phyloP scores from a whole-genome alignment of 1,140 invertebrate genomes.

The Holcopasites calliopsidis region DNA sequence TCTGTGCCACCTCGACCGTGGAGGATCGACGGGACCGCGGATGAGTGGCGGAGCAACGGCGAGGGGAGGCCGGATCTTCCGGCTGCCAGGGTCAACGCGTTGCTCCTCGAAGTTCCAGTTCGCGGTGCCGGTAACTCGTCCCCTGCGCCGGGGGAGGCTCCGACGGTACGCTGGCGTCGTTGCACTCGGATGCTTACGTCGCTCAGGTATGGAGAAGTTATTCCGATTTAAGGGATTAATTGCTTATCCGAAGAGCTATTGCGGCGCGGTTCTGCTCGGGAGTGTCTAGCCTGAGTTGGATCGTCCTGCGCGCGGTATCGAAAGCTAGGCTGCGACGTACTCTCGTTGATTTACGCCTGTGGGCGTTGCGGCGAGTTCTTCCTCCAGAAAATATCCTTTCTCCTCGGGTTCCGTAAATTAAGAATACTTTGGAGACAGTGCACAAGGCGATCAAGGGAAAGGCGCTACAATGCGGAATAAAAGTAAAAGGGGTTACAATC shows the following conservation, averaged over 20 bases:
- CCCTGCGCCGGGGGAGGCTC: background rate
- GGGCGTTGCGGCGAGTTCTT: too few species aligned
- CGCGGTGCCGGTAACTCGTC: constrained; percentile 20
- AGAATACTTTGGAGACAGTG: too few species aligned
- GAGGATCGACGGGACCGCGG: too few species aligned
- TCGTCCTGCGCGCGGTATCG: background rate
- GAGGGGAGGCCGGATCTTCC: background rate
- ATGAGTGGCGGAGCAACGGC: background rate
- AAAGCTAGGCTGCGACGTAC: too few species aligned
- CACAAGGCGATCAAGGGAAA: too few species aligned
- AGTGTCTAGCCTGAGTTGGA: too few species aligned
- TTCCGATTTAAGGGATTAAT: constrained; percentile 1
- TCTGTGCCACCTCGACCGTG: too few species aligned
- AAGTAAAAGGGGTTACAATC: background rate
- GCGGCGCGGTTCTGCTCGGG: background rate
- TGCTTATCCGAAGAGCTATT: background rate
- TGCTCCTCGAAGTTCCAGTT: constrained; percentile 55
- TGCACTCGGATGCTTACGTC: background rate
- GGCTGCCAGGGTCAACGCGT: constrained; percentile 51
- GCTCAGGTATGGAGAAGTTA: constrained; percentile 22
- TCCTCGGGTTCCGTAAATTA: too few species aligned
- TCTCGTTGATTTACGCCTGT: too few species aligned
- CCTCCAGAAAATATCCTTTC: too few species aligned
- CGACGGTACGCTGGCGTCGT: background rate
- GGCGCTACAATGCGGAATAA: background rate